phyloP scores from a whole-genome alignment of 2,797 vertebrate genomes.

The Danio albolineatus region DNA sequence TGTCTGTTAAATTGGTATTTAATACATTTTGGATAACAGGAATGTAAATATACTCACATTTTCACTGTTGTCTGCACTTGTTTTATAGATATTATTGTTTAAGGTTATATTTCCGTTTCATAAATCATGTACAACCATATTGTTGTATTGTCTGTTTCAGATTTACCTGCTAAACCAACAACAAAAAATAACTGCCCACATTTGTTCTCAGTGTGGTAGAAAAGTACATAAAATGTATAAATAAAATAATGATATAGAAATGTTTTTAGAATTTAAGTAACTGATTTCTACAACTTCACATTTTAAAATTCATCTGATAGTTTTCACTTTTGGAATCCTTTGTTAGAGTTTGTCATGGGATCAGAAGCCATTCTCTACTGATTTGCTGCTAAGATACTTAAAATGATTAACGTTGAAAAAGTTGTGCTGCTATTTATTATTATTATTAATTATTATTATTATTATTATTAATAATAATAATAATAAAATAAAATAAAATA shows the following conservation, averaged over 20 bases:
- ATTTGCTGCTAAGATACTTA: background rate
- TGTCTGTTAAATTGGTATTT: background rate
- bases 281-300: too few relatives aligned
- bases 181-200: too few relatives aligned
- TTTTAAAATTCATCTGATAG: background rate
- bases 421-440: background rate
- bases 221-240: too few relatives aligned
- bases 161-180: too few relatives aligned
- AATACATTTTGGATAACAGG: background rate
- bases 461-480: too few relatives aligned
- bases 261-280: too few relatives aligned
- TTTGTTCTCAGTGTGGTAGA: too few relatives aligned
- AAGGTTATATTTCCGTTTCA: background rate
- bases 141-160: too few relatives aligned
- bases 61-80: background rate
- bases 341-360: background rate
- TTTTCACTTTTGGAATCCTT: background rate
- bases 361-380: background rate
- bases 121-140: too few relatives aligned
- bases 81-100: background rate
- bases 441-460: background rate
- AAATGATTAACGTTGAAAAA: background rate
- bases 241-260: too few relatives aligned
- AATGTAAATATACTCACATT: background rate
- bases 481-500: too few relatives aligned